Evolutionary conservation across 2,888 invertebrate genomes (phyloP), one percentile per base, ranked within the genome.

Genomic region (Cryptus armator): DNA sequence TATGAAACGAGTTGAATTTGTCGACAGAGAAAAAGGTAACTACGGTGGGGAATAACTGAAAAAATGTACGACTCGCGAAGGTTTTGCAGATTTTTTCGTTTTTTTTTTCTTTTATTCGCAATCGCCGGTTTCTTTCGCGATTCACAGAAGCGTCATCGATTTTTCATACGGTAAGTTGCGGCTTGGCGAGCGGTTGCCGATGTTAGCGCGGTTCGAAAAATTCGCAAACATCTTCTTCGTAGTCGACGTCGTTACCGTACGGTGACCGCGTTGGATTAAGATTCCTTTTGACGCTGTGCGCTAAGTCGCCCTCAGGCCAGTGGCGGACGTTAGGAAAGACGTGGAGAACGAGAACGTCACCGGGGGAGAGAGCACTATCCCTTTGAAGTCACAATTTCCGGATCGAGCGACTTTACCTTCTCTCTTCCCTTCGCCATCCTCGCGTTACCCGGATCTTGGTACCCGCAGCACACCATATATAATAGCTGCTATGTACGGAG

Each of bases 321-420:
- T 64, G 43, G 75, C 48, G 62, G 67, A 66, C 62, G 32, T 59
- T 37, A 32, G 44, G 53, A 19, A 16, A 12, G 51, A 81, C 68
- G 62, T 70, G 53, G 56, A 75, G 64, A 29, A 53, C 48, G 16
- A 51, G 53, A 5, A 43, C 53, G 53, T 16, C 53, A n/a, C 14
- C 48, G n/a, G 48, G 32, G n/a, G 48, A 4, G 7, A 37, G 24
- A 51, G 51, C 37, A 19, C 10, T 53, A 71, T 56, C 51, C 72
- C 85, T 87, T 87, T 86, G 88, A 87, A 84, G 81, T 82, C 74
- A 85, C 74, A 79, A 85, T 87, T 88, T 88, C 81, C 86, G 83
- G 84, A 78, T 86, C 79, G 81, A n/a, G 76, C 77, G 48, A 74
- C 72, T 67, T 71, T 80, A 56, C 46, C 43, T 67, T 24, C 68